A percentile compares a stretch with the other conserved stretches of the same genome.
phyloP scores from a whole-genome alignment of 2,888 invertebrate species.

The Diloba caeruleocephala region DNA sequence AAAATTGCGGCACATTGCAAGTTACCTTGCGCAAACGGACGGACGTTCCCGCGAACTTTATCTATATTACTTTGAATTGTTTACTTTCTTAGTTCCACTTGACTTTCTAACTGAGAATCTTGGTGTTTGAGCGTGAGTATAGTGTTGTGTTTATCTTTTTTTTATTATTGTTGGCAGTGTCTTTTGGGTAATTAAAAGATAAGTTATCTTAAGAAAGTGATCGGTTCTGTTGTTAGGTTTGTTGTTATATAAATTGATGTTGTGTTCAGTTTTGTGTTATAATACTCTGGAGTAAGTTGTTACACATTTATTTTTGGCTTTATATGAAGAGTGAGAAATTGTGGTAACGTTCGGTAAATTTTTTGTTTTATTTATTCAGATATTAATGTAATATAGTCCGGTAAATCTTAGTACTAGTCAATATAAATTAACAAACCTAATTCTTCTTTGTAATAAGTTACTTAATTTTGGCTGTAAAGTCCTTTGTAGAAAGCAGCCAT shows the following conservation, averaged over 20 bases:
- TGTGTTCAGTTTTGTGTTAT: conserved; percentile 9
- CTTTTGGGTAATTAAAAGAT: conserved; percentile 14
- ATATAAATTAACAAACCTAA: no score
- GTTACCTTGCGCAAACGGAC: conserved; percentile 8
- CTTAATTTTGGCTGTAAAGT: no score
- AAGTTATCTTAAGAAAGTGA: conserved; percentile 28
- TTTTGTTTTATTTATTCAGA: no score
- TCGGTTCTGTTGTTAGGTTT: not conserved
- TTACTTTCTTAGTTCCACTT: conserved; percentile 23
- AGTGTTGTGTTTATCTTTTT: conserved; percentile 23
- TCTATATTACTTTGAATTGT: conserved; percentile 11
- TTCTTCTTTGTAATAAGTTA: no score
- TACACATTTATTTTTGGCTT: no score
- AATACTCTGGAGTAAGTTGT: not conserved
- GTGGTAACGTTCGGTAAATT: no score
- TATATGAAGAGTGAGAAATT: no score
- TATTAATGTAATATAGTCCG: no score
- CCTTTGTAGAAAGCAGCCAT: no score
- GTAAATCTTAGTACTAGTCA: no score
- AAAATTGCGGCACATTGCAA: conserved; percentile 21
- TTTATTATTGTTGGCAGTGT: conserved; percentile 13
- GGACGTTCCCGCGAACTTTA: conserved; percentile 18
- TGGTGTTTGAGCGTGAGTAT: conserved; percentile 27
- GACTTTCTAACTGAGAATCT: conserved; percentile 33
- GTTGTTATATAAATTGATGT: not conserved